phyloP scores from a whole-genome alignment of 2,888 invertebrate species.

The Laothoe populi region DNA sequence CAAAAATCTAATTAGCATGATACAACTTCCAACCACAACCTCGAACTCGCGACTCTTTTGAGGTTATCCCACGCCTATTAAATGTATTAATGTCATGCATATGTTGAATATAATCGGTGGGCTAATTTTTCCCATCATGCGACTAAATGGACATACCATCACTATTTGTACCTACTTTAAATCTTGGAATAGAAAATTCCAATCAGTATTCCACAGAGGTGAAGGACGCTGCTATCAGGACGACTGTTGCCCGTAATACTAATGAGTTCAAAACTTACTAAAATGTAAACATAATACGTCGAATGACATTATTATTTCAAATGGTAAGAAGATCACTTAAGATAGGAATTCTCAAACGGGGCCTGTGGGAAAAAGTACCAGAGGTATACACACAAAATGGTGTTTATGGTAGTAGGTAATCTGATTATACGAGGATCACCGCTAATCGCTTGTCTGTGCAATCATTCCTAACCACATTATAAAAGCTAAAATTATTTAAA shows the following conservation, averaged over 20 bases:
- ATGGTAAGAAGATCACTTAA: background rate
- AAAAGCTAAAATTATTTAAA: conserved; percentile 22
- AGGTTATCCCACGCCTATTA: background rate
- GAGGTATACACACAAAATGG: background rate
- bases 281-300: background rate
- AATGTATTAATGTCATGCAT: background rate
- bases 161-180: too few relatives aligned
- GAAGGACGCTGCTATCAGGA: too few relatives aligned
- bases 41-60: background rate
- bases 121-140: too few relatives aligned
- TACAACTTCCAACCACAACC: background rate
- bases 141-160: too few relatives aligned
- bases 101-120: background rate
- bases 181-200: too few relatives aligned
- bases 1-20: background rate
- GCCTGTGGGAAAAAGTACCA: conserved; percentile 3
- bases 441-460: conserved; percentile 7
- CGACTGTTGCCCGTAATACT: too few relatives aligned
- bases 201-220: too few relatives aligned
- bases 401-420: background rate
- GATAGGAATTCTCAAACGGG: background rate
- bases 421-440: conserved; percentile 11
- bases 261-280: background rate
- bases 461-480: conserved; percentile 2
- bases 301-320: background rate